These are phyloP conservation scores for Ylistrum balloti DNA, from an alignment of 1,140 invertebrate genomes.

Conservation along the genomic window DNA sequence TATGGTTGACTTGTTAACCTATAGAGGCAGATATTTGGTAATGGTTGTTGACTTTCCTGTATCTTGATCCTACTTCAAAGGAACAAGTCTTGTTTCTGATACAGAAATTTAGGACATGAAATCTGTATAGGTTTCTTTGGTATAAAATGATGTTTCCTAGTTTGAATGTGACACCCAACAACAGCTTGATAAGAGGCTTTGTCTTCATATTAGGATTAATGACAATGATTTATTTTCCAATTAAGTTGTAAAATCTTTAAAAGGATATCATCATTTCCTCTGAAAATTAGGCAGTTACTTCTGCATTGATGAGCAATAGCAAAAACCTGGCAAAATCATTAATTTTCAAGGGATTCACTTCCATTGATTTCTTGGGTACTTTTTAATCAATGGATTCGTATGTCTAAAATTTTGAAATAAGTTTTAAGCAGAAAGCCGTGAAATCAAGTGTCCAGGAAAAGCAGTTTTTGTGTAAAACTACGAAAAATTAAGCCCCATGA, in stretches of 20 bases:
- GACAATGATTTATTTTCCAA: not conserved
- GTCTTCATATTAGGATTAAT: not conserved
- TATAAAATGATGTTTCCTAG: not conserved
- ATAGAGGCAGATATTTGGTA: not conserved
- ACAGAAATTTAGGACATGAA: not conserved
- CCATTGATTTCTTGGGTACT: too few relatives aligned
- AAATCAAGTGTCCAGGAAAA: too few relatives aligned
- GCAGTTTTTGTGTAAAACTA: too few relatives aligned
- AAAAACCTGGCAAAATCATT: too few relatives aligned
- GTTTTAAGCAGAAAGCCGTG: too few relatives aligned
- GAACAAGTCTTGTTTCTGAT: not conserved
- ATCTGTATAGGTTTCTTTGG: not conserved
- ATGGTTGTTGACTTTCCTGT: not conserved
- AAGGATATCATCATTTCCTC: not conserved
- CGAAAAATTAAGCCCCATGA: too few relatives aligned
- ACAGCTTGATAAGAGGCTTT: not conserved
- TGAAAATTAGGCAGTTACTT: not conserved
- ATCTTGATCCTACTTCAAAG: not conserved
- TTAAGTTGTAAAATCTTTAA: not conserved
- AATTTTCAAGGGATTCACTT: too few relatives aligned
- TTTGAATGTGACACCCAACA: not conserved
- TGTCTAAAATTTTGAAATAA: too few relatives aligned
- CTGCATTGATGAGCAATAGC: not conserved
- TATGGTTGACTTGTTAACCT: not conserved
- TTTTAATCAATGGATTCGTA: too few relatives aligned